Percentiles rank a stretch among this genome's conserved stretches.
Evolutionary conservation across 2,888 invertebrate species (phyloP).

Genomic region (Digitonthophagus gazella): DNA sequence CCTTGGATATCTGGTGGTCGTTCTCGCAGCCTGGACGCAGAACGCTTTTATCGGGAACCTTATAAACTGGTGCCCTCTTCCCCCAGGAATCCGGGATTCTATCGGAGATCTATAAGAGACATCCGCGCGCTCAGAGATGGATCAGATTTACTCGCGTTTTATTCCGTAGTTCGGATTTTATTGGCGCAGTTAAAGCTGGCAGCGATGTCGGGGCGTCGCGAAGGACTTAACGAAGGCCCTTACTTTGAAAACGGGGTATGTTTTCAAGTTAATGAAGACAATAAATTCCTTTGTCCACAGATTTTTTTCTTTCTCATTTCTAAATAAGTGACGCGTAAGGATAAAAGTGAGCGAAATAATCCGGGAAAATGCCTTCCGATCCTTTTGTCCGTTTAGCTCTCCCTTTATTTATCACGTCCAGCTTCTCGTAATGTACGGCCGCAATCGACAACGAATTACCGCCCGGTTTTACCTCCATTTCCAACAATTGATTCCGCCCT

Average conservation of each 20-base stretch:
- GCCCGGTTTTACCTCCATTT: conserved; percentile 11
- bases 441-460: conserved; percentile 13
- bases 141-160: background rate
- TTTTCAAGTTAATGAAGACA: background rate
- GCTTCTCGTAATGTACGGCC: conserved; percentile 6
- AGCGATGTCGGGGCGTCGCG: background rate
- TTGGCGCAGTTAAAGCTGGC: background rate
- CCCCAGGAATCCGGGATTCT: background rate
- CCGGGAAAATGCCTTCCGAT: too few species aligned
- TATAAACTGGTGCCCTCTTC: background rate
- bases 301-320: background rate
- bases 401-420: conserved; percentile 4
- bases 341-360: too few species aligned
- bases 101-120: background rate
- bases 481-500: conserved; percentile 14
- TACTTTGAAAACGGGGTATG: background rate
- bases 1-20: background rate
- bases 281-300: background rate
- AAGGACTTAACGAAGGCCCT: background rate
- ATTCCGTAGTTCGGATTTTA: background rate
- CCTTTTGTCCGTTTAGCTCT: conserved; percentile 8
- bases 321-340: too few species aligned
- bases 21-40: background rate
- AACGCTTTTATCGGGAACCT: background rate
- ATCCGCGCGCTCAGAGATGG: background rate